Evolutionary conservation across 2,888 invertebrate genomes (phyloP).

Genomic region (Atrina japonica): DNA sequence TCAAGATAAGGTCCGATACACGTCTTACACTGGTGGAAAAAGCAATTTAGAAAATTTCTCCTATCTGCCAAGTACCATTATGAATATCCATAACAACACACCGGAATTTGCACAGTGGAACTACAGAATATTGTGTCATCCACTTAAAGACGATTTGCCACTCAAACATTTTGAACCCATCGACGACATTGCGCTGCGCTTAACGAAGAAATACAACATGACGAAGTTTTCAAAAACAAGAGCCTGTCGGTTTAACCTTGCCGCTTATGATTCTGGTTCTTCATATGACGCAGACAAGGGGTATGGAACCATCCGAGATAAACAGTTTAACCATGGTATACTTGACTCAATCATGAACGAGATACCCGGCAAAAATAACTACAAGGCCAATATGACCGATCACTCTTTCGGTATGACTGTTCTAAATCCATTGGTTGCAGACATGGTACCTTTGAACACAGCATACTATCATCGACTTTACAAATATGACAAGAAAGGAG

Average conservation of each 20-base stretch:
- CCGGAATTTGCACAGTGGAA: conserved; percentile 60
- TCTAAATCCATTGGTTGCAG: conserved; percentile 11
- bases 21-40: conserved; percentile 67
- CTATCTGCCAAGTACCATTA: conserved; percentile 70
- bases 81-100: conserved; percentile 52
- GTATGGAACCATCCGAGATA: conserved; percentile 28
- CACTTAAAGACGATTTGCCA: conserved; percentile 51
- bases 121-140: conserved; percentile 66
- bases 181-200: conserved; percentile 64
- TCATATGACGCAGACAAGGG: conserved; percentile 12
- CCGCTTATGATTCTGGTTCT: conserved; percentile 3
- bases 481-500: conserved; percentile 45
- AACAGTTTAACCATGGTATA: conserved; percentile 31
- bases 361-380: conserved; percentile 67
- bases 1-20: conserved; percentile 67
- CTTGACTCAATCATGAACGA: conserved; percentile 62
- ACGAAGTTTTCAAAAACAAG: conserved; percentile 31
- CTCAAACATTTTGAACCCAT: conserved; percentile 52
- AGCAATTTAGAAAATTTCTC: conserved; percentile 65
- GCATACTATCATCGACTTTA: conserved; percentile 61
- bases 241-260: conserved; percentile 48
- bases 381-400: conserved; percentile 51
- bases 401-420: conserved; percentile 41
- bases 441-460: conserved; percentile 49
- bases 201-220: conserved; percentile 41